A percentile compares a stretch with the other conserved stretches of the same genome.
These are phyloP conservation scores for Bucco capensis DNA, from an alignment of 2,113 vertebrate species.

Conservation along the genomic window DNA sequence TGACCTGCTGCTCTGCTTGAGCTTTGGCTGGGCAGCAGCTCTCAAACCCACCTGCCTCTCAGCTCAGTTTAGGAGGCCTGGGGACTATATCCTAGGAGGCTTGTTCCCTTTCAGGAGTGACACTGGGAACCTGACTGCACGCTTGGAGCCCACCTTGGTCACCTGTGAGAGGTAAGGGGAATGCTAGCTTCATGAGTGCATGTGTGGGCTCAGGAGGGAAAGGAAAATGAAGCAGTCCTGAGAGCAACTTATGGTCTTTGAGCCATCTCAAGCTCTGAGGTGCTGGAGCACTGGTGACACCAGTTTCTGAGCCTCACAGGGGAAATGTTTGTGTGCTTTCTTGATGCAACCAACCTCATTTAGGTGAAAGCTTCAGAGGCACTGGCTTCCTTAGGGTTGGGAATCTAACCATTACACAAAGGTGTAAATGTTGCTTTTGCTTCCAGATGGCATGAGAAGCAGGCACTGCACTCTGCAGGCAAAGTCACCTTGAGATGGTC, in stretches of 20 bases:
- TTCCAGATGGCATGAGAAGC: too few relatives aligned
- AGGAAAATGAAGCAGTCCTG: not conserved
- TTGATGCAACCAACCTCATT: rapidly evolving
- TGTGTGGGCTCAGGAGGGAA: not conserved
- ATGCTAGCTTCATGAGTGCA: rapidly evolving
- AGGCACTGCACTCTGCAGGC: too few relatives aligned
- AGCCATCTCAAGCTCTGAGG: rapidly evolving
- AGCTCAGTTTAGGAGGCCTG: constrained; percentile 68
- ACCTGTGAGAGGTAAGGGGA: constrained; percentile 76
- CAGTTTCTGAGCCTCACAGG: not conserved
- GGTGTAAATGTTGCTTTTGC: too few relatives aligned
- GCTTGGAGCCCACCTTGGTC: constrained; percentile 52
- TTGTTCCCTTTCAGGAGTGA: constrained; percentile 79
- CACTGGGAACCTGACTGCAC: constrained; percentile 19
- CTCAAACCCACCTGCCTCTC: constrained; percentile 57
- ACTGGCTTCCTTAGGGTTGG: not conserved
- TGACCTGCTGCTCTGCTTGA: not conserved
- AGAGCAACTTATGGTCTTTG: not conserved
- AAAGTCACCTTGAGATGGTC: too few relatives aligned
- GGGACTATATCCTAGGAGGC: constrained; percentile 85
- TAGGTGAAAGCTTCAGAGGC: not conserved
- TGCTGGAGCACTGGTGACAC: not conserved
- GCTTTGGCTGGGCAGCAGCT: not conserved
- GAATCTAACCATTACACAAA: not conserved
- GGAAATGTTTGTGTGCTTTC: not conserved